Evolutionary conservation across 2,797 vertebrate species (phyloP).

Genomic region (Hirundo rustica): DNA sequence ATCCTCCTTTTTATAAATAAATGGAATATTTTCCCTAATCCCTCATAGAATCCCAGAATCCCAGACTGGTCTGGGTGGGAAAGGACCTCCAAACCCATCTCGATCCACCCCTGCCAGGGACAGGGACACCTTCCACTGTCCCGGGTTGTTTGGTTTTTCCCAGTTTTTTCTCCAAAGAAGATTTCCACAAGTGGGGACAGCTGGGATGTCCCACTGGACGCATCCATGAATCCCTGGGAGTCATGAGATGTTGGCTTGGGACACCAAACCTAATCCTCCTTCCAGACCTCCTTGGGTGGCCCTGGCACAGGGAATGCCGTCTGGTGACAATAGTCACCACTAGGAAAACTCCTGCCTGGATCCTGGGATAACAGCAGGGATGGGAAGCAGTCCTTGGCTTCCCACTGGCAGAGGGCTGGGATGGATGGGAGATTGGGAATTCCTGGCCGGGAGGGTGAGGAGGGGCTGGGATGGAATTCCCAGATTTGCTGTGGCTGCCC

Average conservation of each 20-base stretch:
- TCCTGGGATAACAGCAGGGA: not conserved
- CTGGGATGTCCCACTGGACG: not conserved
- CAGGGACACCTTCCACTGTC: not conserved
- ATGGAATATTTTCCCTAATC: not conserved
- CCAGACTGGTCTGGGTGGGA: not conserved
- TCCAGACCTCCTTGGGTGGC: not conserved
- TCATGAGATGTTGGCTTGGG: not conserved
- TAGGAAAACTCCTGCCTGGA: rapidly evolving
- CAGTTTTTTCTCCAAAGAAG: not conserved
- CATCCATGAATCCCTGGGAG: not conserved
- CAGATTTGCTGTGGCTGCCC: not conserved
- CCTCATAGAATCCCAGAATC: not conserved
- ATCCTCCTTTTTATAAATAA: not conserved
- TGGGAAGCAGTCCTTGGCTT: not conserved
- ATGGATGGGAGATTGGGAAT: not conserved
- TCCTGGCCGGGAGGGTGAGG: no score
- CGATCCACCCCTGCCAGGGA: rapidly evolving
- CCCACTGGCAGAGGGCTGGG: not conserved
- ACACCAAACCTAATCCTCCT: not conserved
- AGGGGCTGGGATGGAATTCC: not conserved
- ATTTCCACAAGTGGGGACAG: not conserved
- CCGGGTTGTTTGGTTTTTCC: not conserved
- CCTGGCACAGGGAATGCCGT: rapidly evolving
- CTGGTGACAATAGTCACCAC: rapidly evolving
- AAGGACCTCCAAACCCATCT: not conserved